A percentile compares a stretch with the other conserved stretches of the same genome.
Evolutionary conservation across 2,797 vertebrate species (phyloP).

Genomic region (Channallabes apus): DNA sequence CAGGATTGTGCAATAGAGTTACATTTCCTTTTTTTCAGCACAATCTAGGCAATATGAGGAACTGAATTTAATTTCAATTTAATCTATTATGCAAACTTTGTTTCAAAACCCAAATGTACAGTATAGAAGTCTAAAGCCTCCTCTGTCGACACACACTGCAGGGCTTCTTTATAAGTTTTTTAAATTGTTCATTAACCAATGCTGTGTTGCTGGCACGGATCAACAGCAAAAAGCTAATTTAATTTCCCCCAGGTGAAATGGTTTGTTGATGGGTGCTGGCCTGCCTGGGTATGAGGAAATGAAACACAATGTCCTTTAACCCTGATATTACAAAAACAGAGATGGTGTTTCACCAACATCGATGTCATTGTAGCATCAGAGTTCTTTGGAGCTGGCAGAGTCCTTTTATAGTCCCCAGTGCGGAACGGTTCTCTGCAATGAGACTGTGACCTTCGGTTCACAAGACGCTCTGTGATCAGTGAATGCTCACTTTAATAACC

Average conservation of each 20-base stretch:
- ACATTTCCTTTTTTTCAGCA: no score
- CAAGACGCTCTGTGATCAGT: slow-evolving; percentile 20
- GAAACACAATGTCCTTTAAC: slow-evolving; percentile 67
- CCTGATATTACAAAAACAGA: slow-evolving; percentile 17
- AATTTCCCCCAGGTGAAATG: slow-evolving; percentile 65
- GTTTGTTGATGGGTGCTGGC: slow-evolving; percentile 53
- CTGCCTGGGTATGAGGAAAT: slow-evolving; percentile 61
- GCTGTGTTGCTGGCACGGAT: background rate
- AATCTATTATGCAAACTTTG: no score
- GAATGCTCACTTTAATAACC: slow-evolving; percentile 3
- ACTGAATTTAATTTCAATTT: no score
- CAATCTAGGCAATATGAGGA: no score
- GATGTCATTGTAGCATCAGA: slow-evolving; percentile 57
- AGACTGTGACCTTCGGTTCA: slow-evolving; percentile 42
- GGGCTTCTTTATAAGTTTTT: no score
- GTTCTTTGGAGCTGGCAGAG: slow-evolving; percentile 21
- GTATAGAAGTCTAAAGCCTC: no score
- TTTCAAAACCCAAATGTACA: slow-evolving; percentile 43
- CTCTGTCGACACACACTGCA: no score
- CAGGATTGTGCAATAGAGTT: no score
- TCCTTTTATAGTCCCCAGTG: slow-evolving; percentile 34
- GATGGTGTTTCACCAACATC: slow-evolving; percentile 55
- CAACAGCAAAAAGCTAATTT: slow-evolving; percentile 51
- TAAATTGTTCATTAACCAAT: no score
- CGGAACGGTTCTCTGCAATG: slow-evolving; percentile 37